Base-by-base conservation (phyloP, 2,888 invertebrate species). In the Andrena bicolor region DNA sequence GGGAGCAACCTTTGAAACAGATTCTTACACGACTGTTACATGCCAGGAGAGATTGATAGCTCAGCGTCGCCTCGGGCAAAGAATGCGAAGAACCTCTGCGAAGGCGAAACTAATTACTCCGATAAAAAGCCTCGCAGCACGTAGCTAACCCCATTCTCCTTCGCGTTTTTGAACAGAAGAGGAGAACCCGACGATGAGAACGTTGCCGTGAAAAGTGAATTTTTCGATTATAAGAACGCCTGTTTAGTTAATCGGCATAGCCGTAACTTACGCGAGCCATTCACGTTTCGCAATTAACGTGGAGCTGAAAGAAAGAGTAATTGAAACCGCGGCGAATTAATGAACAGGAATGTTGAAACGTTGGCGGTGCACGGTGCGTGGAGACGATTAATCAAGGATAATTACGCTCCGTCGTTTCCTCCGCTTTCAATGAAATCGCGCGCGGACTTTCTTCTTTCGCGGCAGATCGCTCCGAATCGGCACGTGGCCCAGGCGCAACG, bases 381-480 rank as follows among this genome's bases (percentile, higher is more conserved):
- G 32, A n/a, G 10, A 10, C 60, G 64, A 81, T 81, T 80, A 73
- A 81, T 64, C 68, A 51, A 8, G 56, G 48, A 63, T 26, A 66
- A 76, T 61, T 56, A 16, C 28, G 20, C 23, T 20, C 28, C 20
- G 56, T 26, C 30, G 72, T 71, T 75, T 32, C 56, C 56, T 64
- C 23, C 49, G 65, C 53, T 71, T 80, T 71, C 79, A 49, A 75
- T 75, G 61, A 64, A 35, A 60, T 66, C 75, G 58, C 30, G 48
- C n/a, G 26, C 79, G 56, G 32, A 86, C 84, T 86, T 86, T 86
- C 86, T 80, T 85, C 76, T 48, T 10, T 76, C 72, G 69, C 51
- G 10, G 26, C 58, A 73, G 76, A 80, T 74, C 70, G 76, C 74
- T 77, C 70, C 49, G 70, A 75, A 85, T 76, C 76, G 28, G 76